Conservation (phyloP, 1,140 invertebrate species). For the Stegodyphus mimosarum region DNA sequence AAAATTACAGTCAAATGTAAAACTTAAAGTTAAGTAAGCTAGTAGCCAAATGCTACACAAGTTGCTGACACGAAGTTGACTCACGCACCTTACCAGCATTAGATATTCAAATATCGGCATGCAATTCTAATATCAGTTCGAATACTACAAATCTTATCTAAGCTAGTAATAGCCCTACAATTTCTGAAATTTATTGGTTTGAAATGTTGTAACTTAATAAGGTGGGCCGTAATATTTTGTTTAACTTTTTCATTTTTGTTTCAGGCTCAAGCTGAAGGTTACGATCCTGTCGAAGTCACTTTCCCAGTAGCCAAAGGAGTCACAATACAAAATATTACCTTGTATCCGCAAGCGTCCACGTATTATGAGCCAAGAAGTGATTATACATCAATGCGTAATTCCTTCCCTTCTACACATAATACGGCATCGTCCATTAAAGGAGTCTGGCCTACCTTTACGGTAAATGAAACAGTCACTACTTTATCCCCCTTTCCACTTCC, state of each 20-base stretch:
- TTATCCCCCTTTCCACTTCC: no score
- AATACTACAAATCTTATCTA: no score
- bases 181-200: no score
- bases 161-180: no score
- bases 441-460: conserved; percentile 38
- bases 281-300: conserved; percentile 82
- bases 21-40: no score
- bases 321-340: conserved; percentile 65
- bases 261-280: conserved; percentile 87
- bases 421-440: conserved; percentile 13
- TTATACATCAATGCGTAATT: not conserved
- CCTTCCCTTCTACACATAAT: not conserved
- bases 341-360: conserved; percentile 19
- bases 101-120: no score
- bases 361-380: conserved; percentile 31
- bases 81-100: no score
- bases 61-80: no score
- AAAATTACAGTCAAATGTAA: no score
- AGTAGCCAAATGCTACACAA: no score
- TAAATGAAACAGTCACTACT: conserved; percentile 20
- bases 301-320: conserved; percentile 87
- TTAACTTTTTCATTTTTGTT: not conserved
- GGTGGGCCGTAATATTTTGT: not conserved
- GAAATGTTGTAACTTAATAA: no score
- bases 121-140: no score